Evolutionary conservation across 2,888 invertebrate genomes (phyloP).

Genomic region (Hedya salicella): DNA sequence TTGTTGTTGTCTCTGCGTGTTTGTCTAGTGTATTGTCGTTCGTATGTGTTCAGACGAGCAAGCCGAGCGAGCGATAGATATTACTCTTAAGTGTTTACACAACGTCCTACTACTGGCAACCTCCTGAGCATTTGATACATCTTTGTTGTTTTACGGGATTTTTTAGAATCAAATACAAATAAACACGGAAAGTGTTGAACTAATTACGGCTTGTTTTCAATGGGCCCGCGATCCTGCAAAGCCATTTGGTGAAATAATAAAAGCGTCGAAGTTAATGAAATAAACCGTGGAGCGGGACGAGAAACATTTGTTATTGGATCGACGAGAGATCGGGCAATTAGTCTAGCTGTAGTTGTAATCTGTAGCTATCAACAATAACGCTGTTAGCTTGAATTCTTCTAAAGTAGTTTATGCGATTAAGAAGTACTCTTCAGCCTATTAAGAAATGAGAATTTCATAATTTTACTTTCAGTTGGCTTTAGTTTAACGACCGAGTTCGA

Average conservation of each 20-base stretch:
- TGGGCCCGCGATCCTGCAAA: constrained; percentile 6
- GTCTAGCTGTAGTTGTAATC: constrained; percentile 46
- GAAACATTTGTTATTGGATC: constrained; percentile 51
- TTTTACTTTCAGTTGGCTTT: constrained; percentile 11
- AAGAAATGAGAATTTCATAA: constrained; percentile 9
- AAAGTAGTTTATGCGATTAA: constrained; percentile 10
- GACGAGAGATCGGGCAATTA: constrained; percentile 52
- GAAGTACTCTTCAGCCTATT: constrained; percentile 17
- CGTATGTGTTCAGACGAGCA: constrained; percentile 14
- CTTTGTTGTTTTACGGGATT: constrained; percentile 8
- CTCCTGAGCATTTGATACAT: constrained; percentile 7
- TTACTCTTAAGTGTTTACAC: constrained; percentile 22
- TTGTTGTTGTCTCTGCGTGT: constrained; percentile 19
- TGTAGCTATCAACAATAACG: constrained; percentile 44
- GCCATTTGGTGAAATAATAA: constrained; percentile 30
- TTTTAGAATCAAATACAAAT: constrained; percentile 1
- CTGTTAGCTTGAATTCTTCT: constrained; percentile 31
- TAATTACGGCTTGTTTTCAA: constrained; percentile 25
- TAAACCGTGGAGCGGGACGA: constrained; percentile 44
- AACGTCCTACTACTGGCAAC: neutral
- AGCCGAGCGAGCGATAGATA: constrained; percentile 15
- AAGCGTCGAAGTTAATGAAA: constrained; percentile 46
- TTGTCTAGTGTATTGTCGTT: constrained; percentile 11
- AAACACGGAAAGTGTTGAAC: constrained; percentile 22
- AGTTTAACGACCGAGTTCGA: constrained; percentile 21